Percentiles rank a stretch among this genome's conserved stretches.
These are phyloP conservation scores for Isaurus tuberculatus DNA, from an alignment of 92 coral and sea anemone genomes.

Conservation along the genomic window DNA sequence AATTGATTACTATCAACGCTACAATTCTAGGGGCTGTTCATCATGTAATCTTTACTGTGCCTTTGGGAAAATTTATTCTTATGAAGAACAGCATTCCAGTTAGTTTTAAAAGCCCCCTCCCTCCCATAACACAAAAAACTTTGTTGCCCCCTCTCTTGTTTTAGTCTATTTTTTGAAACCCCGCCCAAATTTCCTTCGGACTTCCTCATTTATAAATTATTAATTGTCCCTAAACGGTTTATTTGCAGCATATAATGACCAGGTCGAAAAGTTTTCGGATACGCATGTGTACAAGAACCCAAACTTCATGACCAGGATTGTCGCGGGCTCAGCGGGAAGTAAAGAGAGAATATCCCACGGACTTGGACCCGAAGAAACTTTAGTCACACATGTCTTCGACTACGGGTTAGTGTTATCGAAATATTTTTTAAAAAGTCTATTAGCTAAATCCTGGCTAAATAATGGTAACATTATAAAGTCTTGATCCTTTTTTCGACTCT, in stretches of 20 bases:
- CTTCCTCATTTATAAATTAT: too few relatives aligned
- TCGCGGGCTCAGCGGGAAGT: conserved; percentile 91
- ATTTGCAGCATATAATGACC: conserved; percentile 60
- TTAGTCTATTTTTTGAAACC: too few relatives aligned
- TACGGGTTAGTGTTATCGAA: conserved; percentile 68
- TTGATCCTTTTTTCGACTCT: background rate
- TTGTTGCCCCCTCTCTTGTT: too few relatives aligned
- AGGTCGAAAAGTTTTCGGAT: conserved; percentile 61
- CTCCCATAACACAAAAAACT: too few relatives aligned
- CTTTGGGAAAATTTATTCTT: too few relatives aligned
- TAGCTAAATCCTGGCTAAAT: too few relatives aligned
- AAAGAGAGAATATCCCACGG: conserved; percentile 77
- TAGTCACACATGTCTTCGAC: conserved; percentile 69
- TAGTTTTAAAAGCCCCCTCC: too few relatives aligned
- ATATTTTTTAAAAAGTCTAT: background rate
- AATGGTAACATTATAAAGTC: background rate
- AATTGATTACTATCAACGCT: too few relatives aligned
- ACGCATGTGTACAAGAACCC: conserved; percentile 71
- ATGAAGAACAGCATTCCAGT: too few relatives aligned
- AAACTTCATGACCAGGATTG: conserved; percentile 72
- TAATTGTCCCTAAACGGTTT: background rate
- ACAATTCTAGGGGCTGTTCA: too few relatives aligned
- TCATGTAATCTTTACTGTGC: too few relatives aligned
- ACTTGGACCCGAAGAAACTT: conserved; percentile 61
- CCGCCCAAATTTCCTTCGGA: too few relatives aligned